Conservation (phyloP, 1,140 invertebrate species). For the Aphidius gifuensis region DNA sequence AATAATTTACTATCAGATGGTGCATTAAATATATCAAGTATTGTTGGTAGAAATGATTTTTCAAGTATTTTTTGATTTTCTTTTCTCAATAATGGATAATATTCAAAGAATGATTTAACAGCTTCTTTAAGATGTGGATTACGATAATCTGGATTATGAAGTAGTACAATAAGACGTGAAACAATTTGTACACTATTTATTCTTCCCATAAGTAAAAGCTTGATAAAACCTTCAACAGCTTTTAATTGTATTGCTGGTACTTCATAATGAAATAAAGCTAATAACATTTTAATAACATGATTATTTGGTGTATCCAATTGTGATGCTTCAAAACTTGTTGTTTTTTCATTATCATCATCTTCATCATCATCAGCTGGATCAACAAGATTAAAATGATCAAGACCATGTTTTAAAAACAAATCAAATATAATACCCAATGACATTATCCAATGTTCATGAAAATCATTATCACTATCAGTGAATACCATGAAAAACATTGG, state of each 20-base stretch:
- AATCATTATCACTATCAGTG: constrained; percentile 38
- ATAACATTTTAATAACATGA: no score
- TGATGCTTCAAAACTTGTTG: no score
- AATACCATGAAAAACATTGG: constrained; percentile 39
- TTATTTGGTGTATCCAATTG: no score
- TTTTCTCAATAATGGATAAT: constrained; percentile 53
- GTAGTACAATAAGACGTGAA: constrained; percentile 60
- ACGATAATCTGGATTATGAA: constrained; percentile 59
- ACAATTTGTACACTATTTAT: constrained; percentile 51
- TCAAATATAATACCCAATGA: constrained; percentile 49
- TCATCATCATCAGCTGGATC: no score
- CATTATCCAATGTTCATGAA: constrained; percentile 37
- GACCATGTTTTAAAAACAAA: constrained; percentile 46
- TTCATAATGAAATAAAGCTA: no score
- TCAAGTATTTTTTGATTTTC: constrained; percentile 60
- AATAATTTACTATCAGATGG: constrained; percentile 67
- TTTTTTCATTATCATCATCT: no score
- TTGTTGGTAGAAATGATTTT: constrained; percentile 66
- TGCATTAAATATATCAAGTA: constrained; percentile 65
- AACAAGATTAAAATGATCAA: constrained; percentile 41
- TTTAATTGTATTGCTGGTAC: constrained; percentile 40
- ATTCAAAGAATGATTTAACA: constrained; percentile 60
- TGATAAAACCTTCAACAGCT: constrained; percentile 47
- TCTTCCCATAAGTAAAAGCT: constrained; percentile 45
- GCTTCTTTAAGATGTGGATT: constrained; percentile 57